Evolutionary conservation across 2,797 vertebrate genomes (phyloP), one percentile per base, ranked within the genome.

Genomic region (Coendou prehensilis): DNA sequence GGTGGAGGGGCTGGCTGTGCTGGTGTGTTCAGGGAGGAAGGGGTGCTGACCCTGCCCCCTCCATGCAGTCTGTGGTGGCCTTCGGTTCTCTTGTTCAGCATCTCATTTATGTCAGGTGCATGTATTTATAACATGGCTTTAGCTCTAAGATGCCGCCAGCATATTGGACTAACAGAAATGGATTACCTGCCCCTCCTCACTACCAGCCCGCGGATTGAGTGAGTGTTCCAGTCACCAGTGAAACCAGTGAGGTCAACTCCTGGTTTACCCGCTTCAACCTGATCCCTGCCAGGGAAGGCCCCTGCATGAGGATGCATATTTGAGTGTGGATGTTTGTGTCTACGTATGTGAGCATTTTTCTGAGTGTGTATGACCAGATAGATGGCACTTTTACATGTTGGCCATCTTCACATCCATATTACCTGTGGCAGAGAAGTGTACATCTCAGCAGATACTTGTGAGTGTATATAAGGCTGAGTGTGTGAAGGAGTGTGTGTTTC

Each of bases 281-380:
- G 41, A 15, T 59, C n/a, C 57, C 52, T 82, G 81, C 78, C 33
- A 1, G 9, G 47, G 4, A 26, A 41, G 41, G 20, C 45, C 11
- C 28, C 23, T 50, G 9, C 3, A 3, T 2, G 10, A 79, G 41
- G 5, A 6, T 5, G 1, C 2, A 0, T 28, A 3, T 47, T 56
- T 82, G 28, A 7, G 22, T 11, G n/a, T 23, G 37, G 33, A 2
- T 64, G 1, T 10, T 18, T 56, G 37, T 79, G 63, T 59, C 57
- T 11, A 1, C 33, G 0, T 30, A 0, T 30, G 13, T 67, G 81
- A 64, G 37, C 61, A 13, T 87, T 87, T 92, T 67, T 76, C 20
- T 45, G 82, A 52, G 22, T 54, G 47, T 57, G 1, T 26, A 8
- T 54, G 23, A 71, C 63, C n/a, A 15, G 52, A 18, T 9, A 56